Evolutionary conservation across 2,113 vertebrate species (phyloP), one percentile per base, ranked within the genome.

Genomic region (Grallaria varia): DNA sequence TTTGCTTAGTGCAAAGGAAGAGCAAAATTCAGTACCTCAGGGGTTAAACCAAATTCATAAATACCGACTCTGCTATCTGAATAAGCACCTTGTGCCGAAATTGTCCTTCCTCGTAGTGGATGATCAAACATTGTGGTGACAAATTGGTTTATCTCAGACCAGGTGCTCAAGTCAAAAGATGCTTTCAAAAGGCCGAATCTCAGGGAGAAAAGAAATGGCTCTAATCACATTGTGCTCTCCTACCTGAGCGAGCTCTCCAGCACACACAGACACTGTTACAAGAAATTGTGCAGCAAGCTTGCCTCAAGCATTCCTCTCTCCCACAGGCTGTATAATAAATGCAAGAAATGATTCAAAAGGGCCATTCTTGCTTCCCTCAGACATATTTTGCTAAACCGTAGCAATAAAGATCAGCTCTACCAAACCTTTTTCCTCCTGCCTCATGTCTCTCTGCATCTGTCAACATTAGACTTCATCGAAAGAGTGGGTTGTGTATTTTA

Each of bases 301-400:
- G 88, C 93, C 92, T 96, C 87, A 35, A 96, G 95, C 95, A 87
- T 95, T 96, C 83, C 83, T 79, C 69, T 89, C 93, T 84, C 92
- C 95, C 95, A 84, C 85, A 90, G 90, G 88, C 90, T 81, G 80
- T 39, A 56, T 93, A 92, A 94, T 84, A 95, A 95, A 96, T 84
- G 88, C 90, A 96, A 94, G 92, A 72, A 94, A 90, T 87, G 6
- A 96, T 94, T 96, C 95, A 95, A 84, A 96, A 92, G 88, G 88
- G 72, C 76, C 80, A 84, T 92, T 96, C 90, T 96, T 84, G 45
- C 86, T 95, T 95, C 90, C 77, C 69, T 94, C 83, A 84, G 86
- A 96, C 62, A n/a, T 90, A 92, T 87, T 92, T 93, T 79, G 66
- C 84, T 93, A 89, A 97, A 87, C 58, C 12, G 1, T 25, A 76